Evolutionary conservation across 2,113 vertebrate species (phyloP), one percentile per base, ranked within the genome.

Genomic region (Neolamprologus fasciatus): DNA sequence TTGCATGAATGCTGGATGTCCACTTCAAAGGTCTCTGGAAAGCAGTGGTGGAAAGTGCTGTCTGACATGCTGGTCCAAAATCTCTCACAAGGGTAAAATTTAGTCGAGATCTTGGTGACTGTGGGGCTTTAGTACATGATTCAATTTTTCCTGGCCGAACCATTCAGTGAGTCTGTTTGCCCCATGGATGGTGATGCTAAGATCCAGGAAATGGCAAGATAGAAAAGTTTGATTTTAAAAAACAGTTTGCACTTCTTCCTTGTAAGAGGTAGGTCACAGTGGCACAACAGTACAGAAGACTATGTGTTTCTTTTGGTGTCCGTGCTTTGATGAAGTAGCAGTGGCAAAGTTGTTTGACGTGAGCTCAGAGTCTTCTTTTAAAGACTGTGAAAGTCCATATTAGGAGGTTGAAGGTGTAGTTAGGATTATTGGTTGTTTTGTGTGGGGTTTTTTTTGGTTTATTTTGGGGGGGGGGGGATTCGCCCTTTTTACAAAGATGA

Each of bases 1-100:
- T 80, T 8, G 54, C 79, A 68, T n/a, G 83, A 45, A 83, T 82
- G 84, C 55, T 63, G 66, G 47, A 31, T 68, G 26, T 58, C 80
- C 86, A 86, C 83, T 88, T 80, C 55, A 50, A 26, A 84, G 89
- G 90, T 91, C 63, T 66, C 80, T 53, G 71, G 7, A 31, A 31
- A 78, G 23, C 10, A 19, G 45, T 50, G 71, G 71, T 50, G 10
- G 26, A 78, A 78, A 78, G 10, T 78, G 16, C 16, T 47, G 26
- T 50, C 0, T 78, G 45, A 78, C 26, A 50, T 12, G 6, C 17
- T 50, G 10, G 26, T 31, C 71, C 42, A 78, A 76, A 78, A 12
- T 50, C 42, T 50, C 42, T 6, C 16, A 78, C 71, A 78, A 28
- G 16, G 42, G 16, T 50, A 31, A 50, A 50, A 78, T 78, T 78